Conservation (phyloP, 2,888 invertebrate species). For the Drosophila emarginata region DNA sequence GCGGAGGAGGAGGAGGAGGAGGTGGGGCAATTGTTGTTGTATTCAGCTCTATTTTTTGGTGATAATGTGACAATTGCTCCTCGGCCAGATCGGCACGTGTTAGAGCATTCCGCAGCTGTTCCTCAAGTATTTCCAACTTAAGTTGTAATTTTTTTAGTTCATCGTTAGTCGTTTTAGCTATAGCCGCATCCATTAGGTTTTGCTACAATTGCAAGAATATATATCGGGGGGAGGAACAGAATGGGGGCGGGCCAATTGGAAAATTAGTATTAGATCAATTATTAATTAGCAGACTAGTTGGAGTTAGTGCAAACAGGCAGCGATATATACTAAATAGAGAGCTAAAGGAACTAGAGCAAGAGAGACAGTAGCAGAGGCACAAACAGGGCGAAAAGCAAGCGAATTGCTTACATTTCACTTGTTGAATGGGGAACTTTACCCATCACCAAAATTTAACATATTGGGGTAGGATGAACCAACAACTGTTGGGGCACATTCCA, state of each 20-base stretch:
- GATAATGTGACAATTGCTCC: slow-evolving; percentile 79
- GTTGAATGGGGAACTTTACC: slow-evolving; percentile 19
- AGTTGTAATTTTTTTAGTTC: slow-evolving; percentile 85
- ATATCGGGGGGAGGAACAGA: slow-evolving; percentile 32
- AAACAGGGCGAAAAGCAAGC: slow-evolving; percentile 41
- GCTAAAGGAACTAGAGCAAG: background rate
- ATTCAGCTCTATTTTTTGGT: slow-evolving; percentile 48
- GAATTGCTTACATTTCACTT: slow-evolving; percentile 54
- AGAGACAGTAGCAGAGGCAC: background rate
- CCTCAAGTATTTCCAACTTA: slow-evolving; percentile 84
- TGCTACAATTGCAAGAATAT: slow-evolving; percentile 80
- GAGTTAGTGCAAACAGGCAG: slow-evolving; percentile 48
- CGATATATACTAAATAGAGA: background rate
- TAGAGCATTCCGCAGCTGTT: slow-evolving; percentile 83
- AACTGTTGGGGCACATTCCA: slow-evolving; percentile 45
- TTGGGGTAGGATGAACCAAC: slow-evolving; percentile 15
- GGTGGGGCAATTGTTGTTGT: slow-evolving; percentile 42
- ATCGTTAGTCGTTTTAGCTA: slow-evolving; percentile 83
- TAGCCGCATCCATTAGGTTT: slow-evolving; percentile 84
- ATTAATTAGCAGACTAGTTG: slow-evolving; percentile 47
- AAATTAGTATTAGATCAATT: slow-evolving; percentile 75
- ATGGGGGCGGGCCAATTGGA: slow-evolving; percentile 45
- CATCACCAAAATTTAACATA: slow-evolving; percentile 41
- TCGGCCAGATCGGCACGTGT: slow-evolving; percentile 84
- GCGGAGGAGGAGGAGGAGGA: slow-evolving; percentile 69